Conservation (phyloP, 1,140 invertebrate genomes). For the Ylistrum balloti region DNA sequence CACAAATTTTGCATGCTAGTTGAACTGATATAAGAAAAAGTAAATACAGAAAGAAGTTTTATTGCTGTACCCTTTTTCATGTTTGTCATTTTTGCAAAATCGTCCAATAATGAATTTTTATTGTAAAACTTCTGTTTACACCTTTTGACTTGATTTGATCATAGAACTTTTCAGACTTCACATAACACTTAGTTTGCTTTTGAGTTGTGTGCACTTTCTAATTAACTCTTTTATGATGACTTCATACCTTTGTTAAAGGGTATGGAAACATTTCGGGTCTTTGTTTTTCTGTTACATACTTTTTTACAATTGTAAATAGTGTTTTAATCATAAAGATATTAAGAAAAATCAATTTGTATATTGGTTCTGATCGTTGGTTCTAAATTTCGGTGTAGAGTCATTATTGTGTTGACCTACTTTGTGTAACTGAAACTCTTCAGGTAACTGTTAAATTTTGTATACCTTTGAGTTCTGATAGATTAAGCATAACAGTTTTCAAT, state of each 20-base stretch:
- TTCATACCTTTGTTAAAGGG: too few relatives aligned
- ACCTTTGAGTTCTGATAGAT: not conserved
- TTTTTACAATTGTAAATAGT: too few relatives aligned
- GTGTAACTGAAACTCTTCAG: not conserved
- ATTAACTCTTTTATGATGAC: not conserved
- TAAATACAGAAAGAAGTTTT: not conserved
- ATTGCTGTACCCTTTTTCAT: too few relatives aligned
- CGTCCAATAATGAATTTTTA: not conserved
- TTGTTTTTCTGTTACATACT: too few relatives aligned
- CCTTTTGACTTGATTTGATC: not conserved
- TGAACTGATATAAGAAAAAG: not conserved
- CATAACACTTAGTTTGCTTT: constrained; percentile 1
- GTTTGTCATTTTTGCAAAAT: not conserved
- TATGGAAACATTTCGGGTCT: too few relatives aligned
- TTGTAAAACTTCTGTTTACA: too few relatives aligned
- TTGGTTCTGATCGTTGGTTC: too few relatives aligned
- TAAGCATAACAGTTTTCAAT: too few relatives aligned
- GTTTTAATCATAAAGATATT: too few relatives aligned
- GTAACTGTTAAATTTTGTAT: not conserved
- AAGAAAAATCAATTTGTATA: too few relatives aligned
- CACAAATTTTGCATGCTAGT: not conserved
- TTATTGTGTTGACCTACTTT: not conserved
- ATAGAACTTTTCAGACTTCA: not conserved
- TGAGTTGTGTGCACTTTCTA: constrained; percentile 23
- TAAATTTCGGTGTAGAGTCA: too few relatives aligned